Evolutionary conservation across 2,797 vertebrate genomes (phyloP), one percentile per base, ranked within the genome.

Genomic region (Pseudocheirus occidentalis): DNA sequence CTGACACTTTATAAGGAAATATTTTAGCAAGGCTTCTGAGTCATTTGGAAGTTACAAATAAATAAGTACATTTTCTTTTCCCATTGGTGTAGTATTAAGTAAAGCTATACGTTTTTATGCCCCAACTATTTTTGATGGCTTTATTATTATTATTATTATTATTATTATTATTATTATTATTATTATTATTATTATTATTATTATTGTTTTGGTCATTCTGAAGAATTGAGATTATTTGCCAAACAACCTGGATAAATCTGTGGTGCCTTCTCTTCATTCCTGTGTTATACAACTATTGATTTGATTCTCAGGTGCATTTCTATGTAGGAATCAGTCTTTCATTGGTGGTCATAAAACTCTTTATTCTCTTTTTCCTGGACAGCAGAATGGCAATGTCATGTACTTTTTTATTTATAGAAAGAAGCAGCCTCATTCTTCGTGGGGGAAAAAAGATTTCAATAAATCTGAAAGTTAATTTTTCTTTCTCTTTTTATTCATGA

Each of bases 311-410:
- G 52, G 94, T 95, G 97, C 93, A 95, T 73, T 81, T 95, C 95
- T 95, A n/a, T 93, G 16, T 73, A n/a, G 62, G 14, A 93, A 92
- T 95, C 91, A 54, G 34, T 93, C 91, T 62, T 18, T 92, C 52
- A 46, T 29, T 94, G 89, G 54, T 96, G 57, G 91, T 92, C 92
- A n/a, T 93, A 53, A 89, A 95, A 55, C 57, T 53, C 12, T 97
- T 96, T 96, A 92, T 91, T 95, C 73, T 53, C 97, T 94, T 98
- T 98, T 98, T 96, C 93, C 93, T 90, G 96, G 96, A 89, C 90
- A 95, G 95, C 91, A 93, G 94, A 98, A 59, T 96, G 96, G 97
- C 98, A 97, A 94, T 96, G 96, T 62, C 92, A 40, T 95, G 94
- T 96, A 95, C 95, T 55, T 93, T 92, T 92, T 92, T 46, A 2